Evolutionary conservation across 2,888 invertebrate species (phyloP), one percentile per base, ranked within the genome.

Genomic region (Parascotia fuliginaria): DNA sequence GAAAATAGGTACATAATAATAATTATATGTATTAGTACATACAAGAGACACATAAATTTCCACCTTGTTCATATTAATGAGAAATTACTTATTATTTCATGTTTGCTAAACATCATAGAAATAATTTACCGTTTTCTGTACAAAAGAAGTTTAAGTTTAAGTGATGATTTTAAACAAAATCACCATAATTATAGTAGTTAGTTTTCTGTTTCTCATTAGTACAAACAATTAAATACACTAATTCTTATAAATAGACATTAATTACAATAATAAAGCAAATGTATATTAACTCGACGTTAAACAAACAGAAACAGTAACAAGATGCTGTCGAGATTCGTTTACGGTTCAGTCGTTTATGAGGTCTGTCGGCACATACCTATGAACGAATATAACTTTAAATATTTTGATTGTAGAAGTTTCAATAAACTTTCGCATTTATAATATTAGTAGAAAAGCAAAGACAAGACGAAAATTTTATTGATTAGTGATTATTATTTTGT

Each of bases 261-360:
- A 42, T 42, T 39, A 39, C 33, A 33, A 15, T 42, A 34, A 39
- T 42, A 49, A 47, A 31, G 28, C 15, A 39, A 47, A 41, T 15
- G 31, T 42, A 32, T 31, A 9, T 38, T 24, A 24, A 7, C 1
- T 7, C 7, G 3, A 7, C 7, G 24, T 31, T 28, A 11, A 28
- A 44, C 31, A 15, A 15, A 14, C 12, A 29, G 24, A 31, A 38
- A 32, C 28, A 9, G 9, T 59, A 63, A 55, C 63, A 58, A 42
- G 22, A 32, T 24, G 27, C 15, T 29, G 5, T n/a, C 11, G 6
- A 1, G 3, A 5, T 12, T 15, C 28, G 33, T 40, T 40, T 40
- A 46, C 14, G 9, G 36, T 31, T 6, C 36, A 41, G 44, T 13
- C 29, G 39, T 59, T 54, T 49, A 48, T 22, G 42, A 43, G 51